Base-by-base conservation (phyloP, 2,797 vertebrate species). In the Setipinna tenuifilis region DNA sequence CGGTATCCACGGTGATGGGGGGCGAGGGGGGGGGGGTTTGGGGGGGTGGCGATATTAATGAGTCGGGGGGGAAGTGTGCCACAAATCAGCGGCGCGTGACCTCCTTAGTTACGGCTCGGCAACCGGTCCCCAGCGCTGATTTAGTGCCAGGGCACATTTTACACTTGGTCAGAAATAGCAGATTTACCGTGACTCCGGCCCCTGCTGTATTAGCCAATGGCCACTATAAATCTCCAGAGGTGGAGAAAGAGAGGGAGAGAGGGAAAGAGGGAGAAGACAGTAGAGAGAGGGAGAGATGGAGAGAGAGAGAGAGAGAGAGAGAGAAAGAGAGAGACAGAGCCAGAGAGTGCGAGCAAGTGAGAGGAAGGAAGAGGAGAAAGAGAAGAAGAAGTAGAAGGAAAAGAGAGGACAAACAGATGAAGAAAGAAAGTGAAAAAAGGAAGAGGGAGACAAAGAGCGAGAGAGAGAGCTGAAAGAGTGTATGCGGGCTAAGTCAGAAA, bases 151-250 rank as follows among this genome's bases (percentile, higher is more conserved):
- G 90, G 92, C 92, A 88, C 88, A 93, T 93, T 92, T 93, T 89
- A 93, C 90, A 93, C 91, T 87, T 90, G 91, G 89, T 91, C 90
- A 91, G 90, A 93, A 91, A 91, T 90, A 91, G 90, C 90, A 91
- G 91, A 93, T 93, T 93, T 92, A 93, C 90, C 44, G 75, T 91
- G 91, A 93, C 90, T 81, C 35, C 14, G 88, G 86, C 90, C 88
- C 90, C 90, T 89, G 83, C 92, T 88, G 90, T 86, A 68, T 82
- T 87, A 90, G 91, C 93, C 89, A 89, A 83, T 88, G 87, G 90
- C 91, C 88, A 86, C 35, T 86, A 92, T 93, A 93, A 93, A 95
- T 93, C 93, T 81, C 25, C 16, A 6, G 25, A 68, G 65, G 25
- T 31, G 14, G 23, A 68, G 65, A 31, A 4, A 65, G 62, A 10